Base-by-base conservation (phyloP, 2,797 vertebrate genomes). In the Coregonus suidteri region DNA sequence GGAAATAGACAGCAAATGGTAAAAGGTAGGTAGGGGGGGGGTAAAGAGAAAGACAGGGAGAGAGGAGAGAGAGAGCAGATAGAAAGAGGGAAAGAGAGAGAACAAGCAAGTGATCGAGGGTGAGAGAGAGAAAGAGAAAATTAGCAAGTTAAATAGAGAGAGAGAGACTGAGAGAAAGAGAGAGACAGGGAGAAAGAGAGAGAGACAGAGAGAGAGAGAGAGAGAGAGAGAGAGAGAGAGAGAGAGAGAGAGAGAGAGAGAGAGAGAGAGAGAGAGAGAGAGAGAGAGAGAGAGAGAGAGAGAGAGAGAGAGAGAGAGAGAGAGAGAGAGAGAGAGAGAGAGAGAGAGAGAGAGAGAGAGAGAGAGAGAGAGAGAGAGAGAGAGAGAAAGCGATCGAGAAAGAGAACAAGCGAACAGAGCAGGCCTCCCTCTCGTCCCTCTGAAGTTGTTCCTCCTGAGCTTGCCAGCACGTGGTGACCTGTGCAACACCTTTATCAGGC, bases 401-500 rank as follows among this genome's bases (percentile, higher is more conserved):
- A 20, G 16, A 18, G 16, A 66, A 70, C 31, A 73, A 7, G 14
- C 65, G 35, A 31, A 30, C 73, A 67, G 54, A 59, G 73, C 9
- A 25, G 51, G 67, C 16, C 66, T 74, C 69, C 82, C 70, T 64
- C 37, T 30, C 71, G 25, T 47, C 82, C 77, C 76, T 88, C 88
- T 88, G 81, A 87, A 91, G 87, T 89, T 78, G 86, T 89, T 78
- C 84, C 89, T 86, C 85, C 90, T 81, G 88, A 91, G 88, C 93
- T 88, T 86, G 85, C 88, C 89, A 87, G 87, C 89, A 75, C 80
- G 88, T 92, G 88, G 89, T 95, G 95, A 97, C 95, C 95, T 95
- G 94, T 88, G 93, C 94, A 93, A 91, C 96, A 96, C 96, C 96
- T 97, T 96, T 93, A 94, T 85, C 86, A 88, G 94, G 94, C 95